phyloP scores from a whole-genome alignment of 2,888 invertebrate genomes.

The Cactoblastis cactorum region DNA sequence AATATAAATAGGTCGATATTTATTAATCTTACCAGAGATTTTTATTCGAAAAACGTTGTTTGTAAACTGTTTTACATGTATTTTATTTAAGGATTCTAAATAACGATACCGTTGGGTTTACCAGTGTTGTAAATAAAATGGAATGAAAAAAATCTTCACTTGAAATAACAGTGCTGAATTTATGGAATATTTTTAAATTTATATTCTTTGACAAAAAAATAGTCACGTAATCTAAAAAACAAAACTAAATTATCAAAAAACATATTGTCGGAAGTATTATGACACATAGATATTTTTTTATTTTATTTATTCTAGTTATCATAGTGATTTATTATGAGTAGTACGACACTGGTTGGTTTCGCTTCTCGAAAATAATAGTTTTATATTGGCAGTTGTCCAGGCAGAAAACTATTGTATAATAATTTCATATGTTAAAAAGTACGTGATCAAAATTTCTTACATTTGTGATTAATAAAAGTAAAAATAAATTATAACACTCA shows the following conservation, averaged over 20 bases:
- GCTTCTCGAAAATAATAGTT: conserved; percentile 41
- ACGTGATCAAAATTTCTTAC: not conserved
- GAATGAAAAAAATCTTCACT: not conserved
- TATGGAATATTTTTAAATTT: no score
- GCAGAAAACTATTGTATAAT: conserved; percentile 32
- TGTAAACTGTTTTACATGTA: conserved; percentile 10
- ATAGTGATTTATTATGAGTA: conserved; percentile 22
- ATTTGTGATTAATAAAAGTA: no score
- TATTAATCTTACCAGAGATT: conserved; percentile 18
- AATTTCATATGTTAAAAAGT: conserved; percentile 31
- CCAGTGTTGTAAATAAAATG: conserved; percentile 3
- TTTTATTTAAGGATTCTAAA: conserved; percentile 3
- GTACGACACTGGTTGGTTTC: conserved; percentile 40
- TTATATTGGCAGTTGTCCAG: conserved; percentile 52
- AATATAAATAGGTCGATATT: no score
- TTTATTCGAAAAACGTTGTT: conserved; percentile 23
- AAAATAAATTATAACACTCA: no score
- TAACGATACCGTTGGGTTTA: not conserved
- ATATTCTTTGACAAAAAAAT: no score
- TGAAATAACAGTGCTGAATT: not conserved
- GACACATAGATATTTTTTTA: no score
- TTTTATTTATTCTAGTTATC: conserved; percentile 13
- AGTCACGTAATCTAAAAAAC: not conserved
- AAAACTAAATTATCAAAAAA: not conserved
- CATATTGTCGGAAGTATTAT: not conserved